Percentiles rank a stretch among this genome's conserved stretches.
phyloP scores from a whole-genome alignment of 2,113 vertebrate genomes.

The Campylorhamphus procurvoides region DNA sequence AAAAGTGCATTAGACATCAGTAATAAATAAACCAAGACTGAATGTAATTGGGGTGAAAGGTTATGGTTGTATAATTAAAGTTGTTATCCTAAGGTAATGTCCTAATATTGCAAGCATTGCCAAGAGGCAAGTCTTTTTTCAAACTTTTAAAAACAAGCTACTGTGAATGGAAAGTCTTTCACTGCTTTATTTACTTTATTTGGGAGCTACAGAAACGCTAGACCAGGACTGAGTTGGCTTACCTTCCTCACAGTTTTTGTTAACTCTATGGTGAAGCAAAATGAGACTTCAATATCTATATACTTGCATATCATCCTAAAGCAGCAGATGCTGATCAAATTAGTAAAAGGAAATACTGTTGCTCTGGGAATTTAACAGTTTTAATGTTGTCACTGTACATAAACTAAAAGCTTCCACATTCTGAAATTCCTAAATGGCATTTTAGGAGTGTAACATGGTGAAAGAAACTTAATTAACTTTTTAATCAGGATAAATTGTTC shows the following conservation, averaged over 20 bases:
- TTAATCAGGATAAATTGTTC: not conserved
- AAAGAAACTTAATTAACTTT: not conserved
- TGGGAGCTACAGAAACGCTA: not conserved
- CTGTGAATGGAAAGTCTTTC: not conserved
- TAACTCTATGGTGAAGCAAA: not conserved
- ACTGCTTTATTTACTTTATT: not conserved
- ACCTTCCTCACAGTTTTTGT: not conserved
- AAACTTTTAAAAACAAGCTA: not conserved
- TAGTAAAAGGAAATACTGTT: not conserved
- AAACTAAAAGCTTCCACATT: not conserved
- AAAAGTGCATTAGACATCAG: not conserved
- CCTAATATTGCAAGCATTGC: not conserved
- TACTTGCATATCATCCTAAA: not conserved
- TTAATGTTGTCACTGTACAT: not conserved
- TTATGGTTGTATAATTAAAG: conserved; percentile 40
- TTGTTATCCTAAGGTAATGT: conserved; percentile 19
- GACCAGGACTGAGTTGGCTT: not conserved
- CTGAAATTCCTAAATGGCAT: not conserved
- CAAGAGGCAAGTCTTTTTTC: not conserved
- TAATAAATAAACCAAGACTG: conserved; percentile 39
- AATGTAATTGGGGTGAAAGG: conserved; percentile 51
- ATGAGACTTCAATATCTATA: not conserved
- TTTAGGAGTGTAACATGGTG: not conserved
- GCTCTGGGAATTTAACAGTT: not conserved
- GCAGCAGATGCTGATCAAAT: not conserved